A percentile compares a stretch with the other conserved stretches of the same genome.
Evolutionary conservation across 2,797 vertebrate species (phyloP).

Genomic region (Neostethus bicornis): DNA sequence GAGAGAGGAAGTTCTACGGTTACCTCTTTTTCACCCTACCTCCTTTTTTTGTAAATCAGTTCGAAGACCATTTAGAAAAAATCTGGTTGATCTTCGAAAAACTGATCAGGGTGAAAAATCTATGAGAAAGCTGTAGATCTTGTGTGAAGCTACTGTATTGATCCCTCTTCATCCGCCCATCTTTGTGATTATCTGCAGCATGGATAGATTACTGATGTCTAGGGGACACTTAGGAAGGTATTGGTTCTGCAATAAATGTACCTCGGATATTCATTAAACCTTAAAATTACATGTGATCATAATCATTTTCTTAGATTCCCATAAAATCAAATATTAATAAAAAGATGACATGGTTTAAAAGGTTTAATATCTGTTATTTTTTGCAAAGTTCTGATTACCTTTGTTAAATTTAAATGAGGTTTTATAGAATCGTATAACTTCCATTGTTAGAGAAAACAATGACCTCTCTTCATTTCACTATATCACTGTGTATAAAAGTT

Average conservation of each 20-base stretch:
- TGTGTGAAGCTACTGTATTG: conserved; percentile 73
- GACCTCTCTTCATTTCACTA: neutral
- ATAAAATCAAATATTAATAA: neutral
- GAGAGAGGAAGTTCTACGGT: conserved; percentile 25
- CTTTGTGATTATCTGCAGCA: conserved; percentile 74
- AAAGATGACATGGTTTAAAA: neutral
- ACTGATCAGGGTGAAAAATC: conserved; percentile 73
- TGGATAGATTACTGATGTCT: conserved; percentile 68
- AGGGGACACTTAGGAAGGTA: conserved; percentile 49
- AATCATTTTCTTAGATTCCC: conserved; percentile 1
- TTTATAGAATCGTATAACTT: too few species aligned
- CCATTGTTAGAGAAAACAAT: too few species aligned
- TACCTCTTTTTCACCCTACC: conserved; percentile 20
- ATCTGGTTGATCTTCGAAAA: conserved; percentile 63
- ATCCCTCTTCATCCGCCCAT: conserved; percentile 69
- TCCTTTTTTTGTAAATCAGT: conserved; percentile 25
- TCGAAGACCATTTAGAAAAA: conserved; percentile 46
- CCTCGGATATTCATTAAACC: conserved; percentile 29
- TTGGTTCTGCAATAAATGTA: conserved; percentile 41
- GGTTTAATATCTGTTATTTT: neutral
- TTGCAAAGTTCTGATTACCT: neutral
- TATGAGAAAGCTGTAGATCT: conserved; percentile 78
- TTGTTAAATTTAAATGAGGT: neutral
- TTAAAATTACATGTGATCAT: conserved; percentile 3
- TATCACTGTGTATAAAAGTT: neutral